A percentile compares a stretch with the other conserved stretches of the same genome.
Conservation (phyloP, 2,113 vertebrate species). For the Crotalus helleri region DNA sequence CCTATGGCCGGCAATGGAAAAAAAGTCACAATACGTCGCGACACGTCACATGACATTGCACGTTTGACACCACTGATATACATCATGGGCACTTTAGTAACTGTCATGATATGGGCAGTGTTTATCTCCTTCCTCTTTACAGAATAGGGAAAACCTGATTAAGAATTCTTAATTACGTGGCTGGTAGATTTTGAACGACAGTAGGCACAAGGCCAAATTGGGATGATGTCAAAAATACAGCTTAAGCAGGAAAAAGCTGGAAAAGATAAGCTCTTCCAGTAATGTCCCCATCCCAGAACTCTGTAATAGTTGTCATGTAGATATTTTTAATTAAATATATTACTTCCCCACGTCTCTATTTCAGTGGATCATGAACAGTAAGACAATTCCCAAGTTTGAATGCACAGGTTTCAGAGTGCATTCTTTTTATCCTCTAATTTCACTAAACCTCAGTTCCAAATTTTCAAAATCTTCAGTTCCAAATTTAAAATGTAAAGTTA, state of each 20-base stretch:
- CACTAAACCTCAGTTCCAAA: not conserved
- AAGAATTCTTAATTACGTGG: not conserved
- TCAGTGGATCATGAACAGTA: not conserved
- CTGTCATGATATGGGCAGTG: not conserved
- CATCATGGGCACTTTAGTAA: not conserved
- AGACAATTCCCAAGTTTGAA: not conserved
- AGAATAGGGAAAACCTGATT: not conserved
- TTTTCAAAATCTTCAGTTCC: not conserved
- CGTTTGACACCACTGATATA: not conserved
- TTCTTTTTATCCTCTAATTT: not conserved
- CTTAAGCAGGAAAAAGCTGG: not conserved
- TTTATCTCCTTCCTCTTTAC: not conserved
- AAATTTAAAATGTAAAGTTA: not conserved
- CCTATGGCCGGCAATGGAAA: too few relatives aligned
- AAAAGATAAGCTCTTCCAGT: not conserved
- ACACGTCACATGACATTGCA: too few relatives aligned
- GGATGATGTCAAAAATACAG: not conserved
- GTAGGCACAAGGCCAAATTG: not conserved
- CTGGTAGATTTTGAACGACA: not conserved
- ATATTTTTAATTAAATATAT: not conserved
- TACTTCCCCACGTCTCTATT: not conserved
- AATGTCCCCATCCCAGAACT: not conserved
- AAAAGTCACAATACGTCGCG: too few relatives aligned
- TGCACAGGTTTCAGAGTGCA: not conserved
- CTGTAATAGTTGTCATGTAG: not conserved